Base-by-base conservation (phyloP, 1,140 invertebrate genomes). In the Prorops nasuta region DNA sequence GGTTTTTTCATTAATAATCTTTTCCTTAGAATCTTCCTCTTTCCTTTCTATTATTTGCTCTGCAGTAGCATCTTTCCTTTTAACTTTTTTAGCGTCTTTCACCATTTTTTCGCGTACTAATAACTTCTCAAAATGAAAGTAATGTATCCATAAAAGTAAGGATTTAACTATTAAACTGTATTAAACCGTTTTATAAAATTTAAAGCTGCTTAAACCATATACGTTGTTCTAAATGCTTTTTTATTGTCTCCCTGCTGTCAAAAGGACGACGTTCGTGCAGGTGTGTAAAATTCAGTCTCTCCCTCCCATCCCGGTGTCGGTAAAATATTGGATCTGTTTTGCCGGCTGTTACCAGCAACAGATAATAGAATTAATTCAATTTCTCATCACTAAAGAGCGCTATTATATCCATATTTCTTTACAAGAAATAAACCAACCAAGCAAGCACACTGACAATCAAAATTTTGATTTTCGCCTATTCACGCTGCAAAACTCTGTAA, bases 61-160 rank as follows among this genome's bases (percentile, higher is more conserved):
- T n/a, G n/a, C n/a, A n/a, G n/a, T n/a, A 4, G 39, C 21, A 36
- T 72, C 63, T 7, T 66, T 70, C 38, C 43, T 52, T 8, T 57
- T 64, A 6, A 28, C 47, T 34, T 63, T 64, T 22, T 54, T 55
- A 16, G 37, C 39, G 6, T 58, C 48, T 20, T 64, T 59, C 20
- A 55, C 50, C 67, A 72, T 69, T 39, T 52, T 59, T 44, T 15
- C n/a, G n/a, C n/a, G n/a, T n/a, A n/a, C n/a, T n/a, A n/a, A n/a
- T n/a, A n/a, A n/a, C n/a, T n/a, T n/a, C n/a, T n/a, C n/a, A n/a
- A n/a, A n/a, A n/a, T n/a, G n/a, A n/a, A n/a, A n/a, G n/a, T n/a
- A n/a, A n/a, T n/a, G n/a, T n/a, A n/a, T n/a, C n/a, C n/a, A n/a
- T n/a, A n/a, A n/a, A n/a, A n/a, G n/a, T n/a, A n/a, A n/a, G n/a